These are phyloP conservation scores for Hippocampus barbouri DNA, from an alignment of 2,113 vertebrate genomes.

Conservation along the genomic window DNA sequence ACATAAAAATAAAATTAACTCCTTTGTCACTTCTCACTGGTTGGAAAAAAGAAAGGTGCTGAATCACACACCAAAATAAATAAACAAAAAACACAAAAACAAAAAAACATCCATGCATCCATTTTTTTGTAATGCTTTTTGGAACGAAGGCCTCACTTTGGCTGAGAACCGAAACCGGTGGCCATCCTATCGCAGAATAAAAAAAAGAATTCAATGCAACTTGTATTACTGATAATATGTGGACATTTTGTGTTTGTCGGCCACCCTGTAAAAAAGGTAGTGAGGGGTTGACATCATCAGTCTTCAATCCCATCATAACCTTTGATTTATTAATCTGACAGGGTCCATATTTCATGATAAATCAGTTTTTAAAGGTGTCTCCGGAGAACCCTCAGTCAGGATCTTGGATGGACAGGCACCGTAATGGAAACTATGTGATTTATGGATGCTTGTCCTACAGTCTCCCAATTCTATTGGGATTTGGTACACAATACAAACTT, in stretches of 20 bases:
- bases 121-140: too few species aligned
- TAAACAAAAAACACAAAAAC: too few species aligned
- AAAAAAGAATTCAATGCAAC: too few species aligned
- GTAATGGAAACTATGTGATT: slow-evolving; percentile 45
- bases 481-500: neutral
- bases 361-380: slow-evolving; percentile 39
- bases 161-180: too few species aligned
- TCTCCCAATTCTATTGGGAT: slow-evolving; percentile 23
- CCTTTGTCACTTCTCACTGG: too few species aligned
- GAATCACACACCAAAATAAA: too few species aligned
- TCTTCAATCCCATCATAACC: slow-evolving; percentile 23
- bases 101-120: too few species aligned
- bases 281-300: slow-evolving; percentile 15
- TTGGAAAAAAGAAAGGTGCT: too few species aligned
- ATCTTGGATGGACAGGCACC: slow-evolving; percentile 35
- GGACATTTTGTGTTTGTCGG: neutral
- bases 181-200: too few species aligned
- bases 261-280: neutral
- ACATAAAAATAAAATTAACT: too few species aligned
- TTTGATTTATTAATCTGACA: slow-evolving; percentile 30
- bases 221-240: neutral
- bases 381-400: slow-evolving; percentile 32
- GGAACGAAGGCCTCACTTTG: too few species aligned
- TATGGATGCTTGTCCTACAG: slow-evolving; percentile 28
- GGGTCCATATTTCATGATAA: slow-evolving; percentile 36